phyloP scores from a whole-genome alignment of 1,140 invertebrate species.

The Euura saliciscinereae region DNA sequence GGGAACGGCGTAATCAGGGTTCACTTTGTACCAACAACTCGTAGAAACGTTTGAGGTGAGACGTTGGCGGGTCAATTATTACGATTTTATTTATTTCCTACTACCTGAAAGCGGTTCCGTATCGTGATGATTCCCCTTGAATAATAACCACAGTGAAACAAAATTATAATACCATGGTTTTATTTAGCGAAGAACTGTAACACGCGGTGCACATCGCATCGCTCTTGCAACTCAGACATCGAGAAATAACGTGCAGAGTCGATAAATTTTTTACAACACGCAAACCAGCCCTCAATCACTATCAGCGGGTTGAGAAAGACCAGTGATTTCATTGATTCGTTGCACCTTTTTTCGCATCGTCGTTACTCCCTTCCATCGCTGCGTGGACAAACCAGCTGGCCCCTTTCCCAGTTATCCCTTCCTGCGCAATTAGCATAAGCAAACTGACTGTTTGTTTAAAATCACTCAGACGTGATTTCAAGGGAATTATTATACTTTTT shows the following conservation, averaged over 20 bases:
- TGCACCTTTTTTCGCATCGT: background rate
- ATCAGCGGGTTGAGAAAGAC: slow-evolving; percentile 4
- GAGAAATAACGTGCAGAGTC: background rate
- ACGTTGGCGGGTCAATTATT: background rate
- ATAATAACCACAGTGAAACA: background rate
- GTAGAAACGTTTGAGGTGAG: background rate
- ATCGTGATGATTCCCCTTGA: background rate
- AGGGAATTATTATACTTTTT: too few relatives aligned
- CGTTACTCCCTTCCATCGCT: background rate
- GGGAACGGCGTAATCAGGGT: background rate
- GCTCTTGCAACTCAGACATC: background rate
- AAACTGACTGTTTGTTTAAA: background rate
- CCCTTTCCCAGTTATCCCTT: slow-evolving; percentile 11
- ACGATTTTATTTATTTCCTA: background rate
- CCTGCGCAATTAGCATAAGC: slow-evolving; percentile 9
- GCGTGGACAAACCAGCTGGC: slow-evolving; percentile 12
- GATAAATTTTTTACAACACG: background rate
- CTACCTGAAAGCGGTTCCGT: background rate
- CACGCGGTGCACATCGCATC: background rate
- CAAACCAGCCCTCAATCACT: slow-evolving; percentile 3
- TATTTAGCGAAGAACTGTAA: background rate
- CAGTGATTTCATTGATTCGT: slow-evolving; percentile 16
- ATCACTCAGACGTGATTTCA: too few relatives aligned
- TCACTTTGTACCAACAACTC: background rate
- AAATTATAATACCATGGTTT: background rate